Evolutionary conservation across 1,140 invertebrate species (phyloP).

Genomic region (Periplaneta americana): DNA sequence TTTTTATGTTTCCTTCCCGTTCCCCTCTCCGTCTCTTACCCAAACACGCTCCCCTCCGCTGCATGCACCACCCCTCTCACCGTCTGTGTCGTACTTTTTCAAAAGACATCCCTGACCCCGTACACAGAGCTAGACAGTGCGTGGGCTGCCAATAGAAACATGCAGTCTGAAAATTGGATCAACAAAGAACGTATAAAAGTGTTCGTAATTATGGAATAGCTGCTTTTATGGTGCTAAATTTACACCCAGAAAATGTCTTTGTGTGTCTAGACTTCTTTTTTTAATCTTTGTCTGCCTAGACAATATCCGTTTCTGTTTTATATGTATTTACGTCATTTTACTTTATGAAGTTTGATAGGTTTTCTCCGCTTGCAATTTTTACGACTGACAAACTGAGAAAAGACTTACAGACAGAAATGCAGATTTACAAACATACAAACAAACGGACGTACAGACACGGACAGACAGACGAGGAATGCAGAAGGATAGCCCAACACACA

Average conservation of each 20-base stretch:
- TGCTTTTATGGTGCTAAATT: neutral
- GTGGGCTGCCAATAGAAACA: neutral
- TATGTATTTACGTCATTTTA: too few relatives aligned
- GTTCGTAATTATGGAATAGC: neutral
- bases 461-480: too few relatives aligned
- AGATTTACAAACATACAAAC: too few relatives aligned
- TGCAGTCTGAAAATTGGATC: neutral
- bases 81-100: slow-evolving; percentile 6
- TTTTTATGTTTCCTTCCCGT: slow-evolving; percentile 25
- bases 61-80: slow-evolving; percentile 5
- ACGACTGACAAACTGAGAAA: too few relatives aligned
- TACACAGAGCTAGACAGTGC: neutral
- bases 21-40: slow-evolving; percentile 28
- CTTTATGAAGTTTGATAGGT: too few relatives aligned
- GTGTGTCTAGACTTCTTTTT: too few relatives aligned
- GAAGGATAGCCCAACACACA: too few relatives aligned
- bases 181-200: neutral
- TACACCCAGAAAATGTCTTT: neutral
- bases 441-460: too few relatives aligned
- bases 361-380: too few relatives aligned
- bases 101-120: slow-evolving; percentile 7
- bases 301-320: too few relatives aligned
- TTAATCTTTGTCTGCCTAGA: too few relatives aligned
- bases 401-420: too few relatives aligned
- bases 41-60: slow-evolving; percentile 11